These are phyloP conservation scores for Heterohyrax brucei DNA, from an alignment of 2,797 vertebrate species.

Conservation along the genomic window DNA sequence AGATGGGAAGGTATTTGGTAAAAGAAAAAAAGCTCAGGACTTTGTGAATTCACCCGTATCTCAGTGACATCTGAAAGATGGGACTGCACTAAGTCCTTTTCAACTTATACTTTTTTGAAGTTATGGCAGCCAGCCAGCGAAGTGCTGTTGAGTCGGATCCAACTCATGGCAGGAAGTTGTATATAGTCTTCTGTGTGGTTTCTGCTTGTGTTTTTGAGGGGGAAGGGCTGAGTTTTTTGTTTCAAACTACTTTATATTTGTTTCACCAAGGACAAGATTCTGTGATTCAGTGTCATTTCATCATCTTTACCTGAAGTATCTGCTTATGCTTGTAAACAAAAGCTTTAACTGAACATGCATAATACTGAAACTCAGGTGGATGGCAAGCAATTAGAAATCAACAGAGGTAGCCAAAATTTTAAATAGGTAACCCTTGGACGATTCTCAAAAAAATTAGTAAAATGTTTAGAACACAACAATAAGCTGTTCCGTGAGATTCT, in stretches of 20 bases:
- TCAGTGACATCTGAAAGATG: conserved; percentile 6
- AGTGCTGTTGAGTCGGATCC: no score
- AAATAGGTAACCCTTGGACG: not conserved
- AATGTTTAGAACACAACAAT: conserved; percentile 30
- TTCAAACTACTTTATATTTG: not conserved
- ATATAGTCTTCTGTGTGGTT: not conserved
- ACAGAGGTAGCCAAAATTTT: not conserved
- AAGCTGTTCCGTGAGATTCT: not conserved
- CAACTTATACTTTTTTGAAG: not conserved
- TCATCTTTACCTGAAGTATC: not conserved
- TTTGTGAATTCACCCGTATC: not conserved
- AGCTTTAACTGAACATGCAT: not conserved
- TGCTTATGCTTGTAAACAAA: conserved; percentile 1
- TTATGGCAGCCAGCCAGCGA: not conserved
- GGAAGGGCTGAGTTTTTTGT: not conserved
- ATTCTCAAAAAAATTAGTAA: conserved; percentile 41
- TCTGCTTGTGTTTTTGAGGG: not conserved
- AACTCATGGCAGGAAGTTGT: not conserved
- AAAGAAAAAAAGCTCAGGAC: conserved; percentile 48
- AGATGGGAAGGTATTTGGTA: not conserved
- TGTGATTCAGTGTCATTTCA: conserved; percentile 10
- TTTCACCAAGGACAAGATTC: conserved; percentile 22
- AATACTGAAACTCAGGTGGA: conserved; percentile 10
- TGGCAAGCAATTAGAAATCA: not conserved
- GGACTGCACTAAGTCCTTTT: not conserved